Base-by-base conservation (phyloP, 2,888 invertebrate genomes). In the Tipula vernalis region DNA sequence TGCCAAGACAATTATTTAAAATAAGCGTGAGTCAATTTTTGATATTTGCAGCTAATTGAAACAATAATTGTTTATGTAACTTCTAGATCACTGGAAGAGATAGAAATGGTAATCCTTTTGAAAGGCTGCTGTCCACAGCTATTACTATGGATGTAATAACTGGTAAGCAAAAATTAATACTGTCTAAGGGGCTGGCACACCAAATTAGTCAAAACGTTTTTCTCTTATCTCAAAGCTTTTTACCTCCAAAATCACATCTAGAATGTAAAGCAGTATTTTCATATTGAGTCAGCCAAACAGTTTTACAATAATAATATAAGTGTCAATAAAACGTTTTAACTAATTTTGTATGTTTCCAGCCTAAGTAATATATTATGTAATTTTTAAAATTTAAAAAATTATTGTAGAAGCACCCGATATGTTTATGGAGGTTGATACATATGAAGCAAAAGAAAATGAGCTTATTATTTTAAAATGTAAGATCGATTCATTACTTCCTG, bases 1-100 rank as follows among this genome's bases (percentile, higher is more conserved):
- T 95, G 1, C 95, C 95, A 0, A 92, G 93, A 36, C 93, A 93
- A 3, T 93, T 94, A 88, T 95, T 95, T 90, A 94, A 95, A 90
- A 92, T 95, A 83, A 93, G 93, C 90, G 95, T 95, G 89, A 86
- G 51, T 86, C 3, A 4, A 12, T 71, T 71, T 71, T 8, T 71
- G 8, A 8, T 12, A 15, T 71, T 71, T 71, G 15, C 51, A 28
- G 28, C 28, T 3, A 10, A 28, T 10, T 10, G 28, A 28, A 71
- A 10, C 0, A 71, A 28, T 71, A 3, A 71, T 28, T 5, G 71
- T 71, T 71, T 28, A 10, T n/a, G 15, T 15, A 15, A 3, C 13
- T 86, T 86, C 36, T n/a, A 95, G 94, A 93, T 95, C 2, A 93
- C 93, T 88, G 96, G 95, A 2, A 91, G 91, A 83, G 95, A 95